These are phyloP conservation scores for Phorcus lineatus DNA, from an alignment of 2,888 invertebrate genomes.

Conservation along the genomic window DNA sequence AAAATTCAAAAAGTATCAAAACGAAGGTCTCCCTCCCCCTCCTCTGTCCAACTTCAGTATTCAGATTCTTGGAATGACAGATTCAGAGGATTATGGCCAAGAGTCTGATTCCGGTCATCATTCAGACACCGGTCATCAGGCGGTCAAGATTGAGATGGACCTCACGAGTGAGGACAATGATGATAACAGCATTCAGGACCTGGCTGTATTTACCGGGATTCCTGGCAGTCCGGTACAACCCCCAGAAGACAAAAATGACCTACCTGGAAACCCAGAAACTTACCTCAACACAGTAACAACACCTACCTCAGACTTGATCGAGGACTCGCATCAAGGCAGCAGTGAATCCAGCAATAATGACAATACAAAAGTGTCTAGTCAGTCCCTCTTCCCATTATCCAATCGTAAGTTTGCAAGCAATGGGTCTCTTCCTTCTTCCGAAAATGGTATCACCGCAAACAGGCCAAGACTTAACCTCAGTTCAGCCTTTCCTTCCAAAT, in stretches of 20 bases:
- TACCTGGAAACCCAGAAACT: no score
- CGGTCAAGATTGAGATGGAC: not conserved
- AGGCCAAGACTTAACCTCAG: not conserved
- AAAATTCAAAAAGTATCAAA: conserved; percentile 10
- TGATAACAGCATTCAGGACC: not conserved
- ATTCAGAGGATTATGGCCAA: not conserved
- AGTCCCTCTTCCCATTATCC: not conserved
- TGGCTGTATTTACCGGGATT: not conserved
- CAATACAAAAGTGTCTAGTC: not conserved
- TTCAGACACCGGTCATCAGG: not conserved
- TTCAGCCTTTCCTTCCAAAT: not conserved
- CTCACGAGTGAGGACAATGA: not conserved
- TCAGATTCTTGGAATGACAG: not conserved
- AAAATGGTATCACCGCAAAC: not conserved
- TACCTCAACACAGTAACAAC: not conserved
- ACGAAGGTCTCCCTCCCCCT: not conserved
- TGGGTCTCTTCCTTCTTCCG: not conserved
- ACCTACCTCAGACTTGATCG: not conserved
- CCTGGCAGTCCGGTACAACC: not conserved
- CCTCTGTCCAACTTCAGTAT: not conserved
- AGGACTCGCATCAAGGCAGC: not conserved
- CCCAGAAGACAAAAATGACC: not conserved
- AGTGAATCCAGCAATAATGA: not conserved
- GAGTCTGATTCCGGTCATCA: not conserved
- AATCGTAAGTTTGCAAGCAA: not conserved